These are phyloP conservation scores for Arizona elegans DNA, from an alignment of 2,113 vertebrate species.

Conservation along the genomic window DNA sequence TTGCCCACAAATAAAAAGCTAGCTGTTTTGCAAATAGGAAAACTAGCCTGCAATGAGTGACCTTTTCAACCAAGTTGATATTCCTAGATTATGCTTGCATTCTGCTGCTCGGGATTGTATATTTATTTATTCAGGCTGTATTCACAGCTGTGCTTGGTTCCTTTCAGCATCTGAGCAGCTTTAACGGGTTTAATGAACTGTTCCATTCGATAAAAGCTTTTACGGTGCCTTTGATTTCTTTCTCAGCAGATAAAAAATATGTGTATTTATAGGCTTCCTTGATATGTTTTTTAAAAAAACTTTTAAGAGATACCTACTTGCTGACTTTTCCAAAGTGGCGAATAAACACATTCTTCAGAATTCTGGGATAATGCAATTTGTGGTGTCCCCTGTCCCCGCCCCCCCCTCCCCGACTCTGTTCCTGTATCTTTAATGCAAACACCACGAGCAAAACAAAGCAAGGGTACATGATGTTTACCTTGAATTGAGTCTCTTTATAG, in stretches of 20 bases:
- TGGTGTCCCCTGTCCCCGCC: not conserved
- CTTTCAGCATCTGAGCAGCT: not conserved
- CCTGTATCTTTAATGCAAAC: not conserved
- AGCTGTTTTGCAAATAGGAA: not conserved
- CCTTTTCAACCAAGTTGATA: not conserved
- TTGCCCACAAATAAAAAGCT: not conserved
- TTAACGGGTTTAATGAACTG: conserved; percentile 4
- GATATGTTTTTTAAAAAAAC: not conserved
- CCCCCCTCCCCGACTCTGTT: too few relatives aligned
- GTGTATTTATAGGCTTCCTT: not conserved
- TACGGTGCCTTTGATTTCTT: not conserved
- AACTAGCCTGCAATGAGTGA: not conserved
- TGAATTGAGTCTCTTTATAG: not conserved
- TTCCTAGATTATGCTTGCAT: not conserved
- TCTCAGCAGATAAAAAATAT: not conserved
- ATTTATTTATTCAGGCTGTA: not conserved
- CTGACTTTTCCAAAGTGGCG: not conserved
- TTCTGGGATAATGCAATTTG: not conserved
- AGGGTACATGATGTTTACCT: not conserved
- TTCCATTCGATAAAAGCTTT: not conserved
- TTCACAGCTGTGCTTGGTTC: not conserved
- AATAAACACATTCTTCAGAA: not conserved
- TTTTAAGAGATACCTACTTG: not conserved
- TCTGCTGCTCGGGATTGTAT: not conserved
- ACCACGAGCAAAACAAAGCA: not conserved